Percentiles rank a stretch among this genome's conserved stretches.
phyloP scores from a whole-genome alignment of 92 coral and sea anemone species.

The Metridium senile region DNA sequence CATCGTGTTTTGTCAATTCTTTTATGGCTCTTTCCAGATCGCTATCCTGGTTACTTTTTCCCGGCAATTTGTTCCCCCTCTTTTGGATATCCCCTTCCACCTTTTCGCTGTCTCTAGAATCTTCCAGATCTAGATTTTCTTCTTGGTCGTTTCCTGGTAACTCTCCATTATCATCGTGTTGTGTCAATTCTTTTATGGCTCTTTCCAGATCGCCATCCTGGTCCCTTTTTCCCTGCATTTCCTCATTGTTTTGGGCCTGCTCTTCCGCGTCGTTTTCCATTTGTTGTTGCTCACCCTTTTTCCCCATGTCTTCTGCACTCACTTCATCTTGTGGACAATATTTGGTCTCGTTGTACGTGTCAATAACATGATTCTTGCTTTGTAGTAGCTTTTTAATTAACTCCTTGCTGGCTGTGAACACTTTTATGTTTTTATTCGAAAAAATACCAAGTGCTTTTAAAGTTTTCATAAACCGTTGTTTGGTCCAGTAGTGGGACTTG shows the following conservation, averaged over 20 bases:
- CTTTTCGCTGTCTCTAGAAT: neutral
- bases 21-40: neutral
- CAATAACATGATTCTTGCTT: conserved; percentile 1
- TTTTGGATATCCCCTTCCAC: neutral
- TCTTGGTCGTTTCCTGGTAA: neutral
- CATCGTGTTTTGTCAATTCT: too few relatives aligned
- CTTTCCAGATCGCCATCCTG: neutral
- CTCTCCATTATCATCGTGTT: too few relatives aligned
- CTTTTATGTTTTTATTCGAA: neutral
- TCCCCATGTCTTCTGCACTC: neutral
- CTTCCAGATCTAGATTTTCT: too few relatives aligned
- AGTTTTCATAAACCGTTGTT: neutral
- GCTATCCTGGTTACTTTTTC: neutral
- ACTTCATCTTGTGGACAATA: neutral
- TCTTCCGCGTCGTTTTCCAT: neutral
- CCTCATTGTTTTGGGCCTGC: neutral
- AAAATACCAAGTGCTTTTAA: conserved; percentile 2
- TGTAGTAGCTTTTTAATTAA: neutral
- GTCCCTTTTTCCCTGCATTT: neutral
- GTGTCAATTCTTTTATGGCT: neutral
- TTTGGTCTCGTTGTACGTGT: neutral
- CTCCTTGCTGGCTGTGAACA: neutral
- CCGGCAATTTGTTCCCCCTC: neutral
- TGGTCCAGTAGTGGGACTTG: neutral
- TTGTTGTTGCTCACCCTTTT: neutral